Base-by-base conservation (phyloP, 23 tunicate genomes). In the Styela clava region DNA sequence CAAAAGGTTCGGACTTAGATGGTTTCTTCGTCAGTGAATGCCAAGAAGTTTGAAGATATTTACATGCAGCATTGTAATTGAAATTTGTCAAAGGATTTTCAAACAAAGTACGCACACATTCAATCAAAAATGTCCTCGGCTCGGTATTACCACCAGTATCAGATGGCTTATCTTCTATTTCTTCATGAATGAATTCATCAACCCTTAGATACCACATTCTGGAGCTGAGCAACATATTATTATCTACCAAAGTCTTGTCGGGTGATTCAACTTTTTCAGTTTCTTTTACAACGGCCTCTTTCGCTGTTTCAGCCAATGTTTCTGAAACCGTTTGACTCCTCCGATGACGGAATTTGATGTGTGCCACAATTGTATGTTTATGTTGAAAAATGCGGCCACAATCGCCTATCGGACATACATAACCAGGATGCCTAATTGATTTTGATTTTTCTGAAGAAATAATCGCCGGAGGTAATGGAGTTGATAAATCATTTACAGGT, bases 271-370 rank as follows among this genome's bases (percentile, higher is more conserved):
- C 79, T 79, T 83, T 84, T 61, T 78, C 64, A 1, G 81, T 62
- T 44, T 44, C 12, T 5, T 44, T 12, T 7, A 7, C 12, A 5
- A 5, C 56, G n/a, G 87, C 94, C 62, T 79, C 72, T 74, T 83
- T 85, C 7, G 56, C 56, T 12, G 56, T 44, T 44, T 44, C 9
- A 7, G 56, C 56, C 12, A 44, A 44, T 44, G 56, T 44, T 44
- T 44, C 56, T 12, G 56, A 44, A 44, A 12, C 56, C 7, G 56
- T 44, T 28, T 69, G 56, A 31, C 20, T 64, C 1, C 79, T 34
- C 73, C 79, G 78, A 37, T 88, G 94, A 16, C 88, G 69, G 51
- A 88, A 88, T 63, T 88, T 86, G 37, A 88, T 56, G 64, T 88
- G 94, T 2, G 86, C 94, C 27, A 69, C 72, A 16, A 88, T 76